Evolutionary conservation across 2,113 vertebrate genomes (phyloP).

Genomic region (Hydrochoerus hydrochaeris): DNA sequence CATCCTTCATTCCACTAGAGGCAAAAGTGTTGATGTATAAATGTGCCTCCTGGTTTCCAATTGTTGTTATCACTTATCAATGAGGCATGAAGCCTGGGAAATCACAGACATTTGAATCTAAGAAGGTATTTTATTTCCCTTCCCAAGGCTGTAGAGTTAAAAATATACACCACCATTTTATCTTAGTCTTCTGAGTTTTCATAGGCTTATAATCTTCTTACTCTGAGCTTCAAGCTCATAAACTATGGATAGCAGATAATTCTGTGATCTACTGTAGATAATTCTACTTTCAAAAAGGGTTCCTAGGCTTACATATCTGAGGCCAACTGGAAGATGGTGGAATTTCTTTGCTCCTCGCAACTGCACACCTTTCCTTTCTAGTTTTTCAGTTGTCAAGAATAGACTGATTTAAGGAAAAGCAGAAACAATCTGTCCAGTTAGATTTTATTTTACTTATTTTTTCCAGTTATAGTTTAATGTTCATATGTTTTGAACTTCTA

Average conservation of each 20-base stretch:
- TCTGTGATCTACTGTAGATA: background rate
- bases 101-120: slow-evolving; percentile 74
- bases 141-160: slow-evolving; percentile 26
- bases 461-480: background rate
- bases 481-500: background rate
- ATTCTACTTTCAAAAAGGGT: slow-evolving; percentile 41
- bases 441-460: background rate
- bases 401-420: slow-evolving; percentile 4
- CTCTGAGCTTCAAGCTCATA: slow-evolving; percentile 34
- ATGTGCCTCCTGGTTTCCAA: slow-evolving; percentile 81
- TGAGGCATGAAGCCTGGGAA: slow-evolving; percentile 82
- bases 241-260: background rate
- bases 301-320: background rate
- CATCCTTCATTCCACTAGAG: slow-evolving; percentile 82
- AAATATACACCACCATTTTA: slow-evolving; percentile 60
- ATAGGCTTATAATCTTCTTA: background rate
- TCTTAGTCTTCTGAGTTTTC: slow-evolving; percentile 53
- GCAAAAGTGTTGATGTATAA: slow-evolving; percentile 83
- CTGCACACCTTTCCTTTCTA: background rate
- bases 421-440: background rate
- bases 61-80: slow-evolving; percentile 83
- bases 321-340: background rate
- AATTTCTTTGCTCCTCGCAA: background rate
- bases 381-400: background rate
- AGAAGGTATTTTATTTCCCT: slow-evolving; percentile 83